Conservation (phyloP, 64 coral and sea anemone genomes). For the Catalaphyllia jardinei region DNA sequence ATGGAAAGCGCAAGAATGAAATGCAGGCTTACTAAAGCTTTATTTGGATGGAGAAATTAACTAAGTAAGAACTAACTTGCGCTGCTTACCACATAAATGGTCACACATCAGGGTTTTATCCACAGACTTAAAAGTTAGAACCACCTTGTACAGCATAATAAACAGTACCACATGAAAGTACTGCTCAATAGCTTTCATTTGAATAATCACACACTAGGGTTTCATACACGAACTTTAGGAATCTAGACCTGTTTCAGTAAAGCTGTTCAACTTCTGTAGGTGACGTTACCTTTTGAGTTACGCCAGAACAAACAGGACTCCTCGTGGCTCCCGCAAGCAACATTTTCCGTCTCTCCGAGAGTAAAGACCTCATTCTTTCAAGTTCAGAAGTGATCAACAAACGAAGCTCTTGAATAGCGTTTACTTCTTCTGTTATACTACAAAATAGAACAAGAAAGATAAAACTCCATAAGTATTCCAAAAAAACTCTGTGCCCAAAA, state of each 20-base stretch:
- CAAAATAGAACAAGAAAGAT: not conserved
- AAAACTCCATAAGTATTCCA: not conserved
- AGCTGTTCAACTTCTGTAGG: no score
- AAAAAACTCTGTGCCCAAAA: no score
- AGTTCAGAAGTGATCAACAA: constrained; percentile 7
- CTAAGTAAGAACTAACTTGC: no score
- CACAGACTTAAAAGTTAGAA: not conserved
- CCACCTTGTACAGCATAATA: not conserved
- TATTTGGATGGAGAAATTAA: not conserved
- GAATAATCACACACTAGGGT: not conserved
- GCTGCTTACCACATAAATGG: not conserved
- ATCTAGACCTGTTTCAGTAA: no score
- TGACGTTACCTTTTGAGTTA: constrained; percentile 1
- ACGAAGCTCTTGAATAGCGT: constrained; percentile 19
- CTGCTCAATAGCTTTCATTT: not conserved
- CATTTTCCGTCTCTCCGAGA: not conserved
- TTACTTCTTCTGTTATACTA: constrained; percentile 37
- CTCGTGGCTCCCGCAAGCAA: not conserved
- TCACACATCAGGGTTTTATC: not conserved
- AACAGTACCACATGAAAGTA: not conserved
- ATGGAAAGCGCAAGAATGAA: not conserved
- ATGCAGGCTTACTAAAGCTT: not conserved
- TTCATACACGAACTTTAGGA: no score
- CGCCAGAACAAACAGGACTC: not conserved
- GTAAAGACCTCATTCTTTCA: constrained; percentile 20